These are phyloP conservation scores for Tinea trinotella DNA, from an alignment of 2,888 invertebrate species.

Conservation along the genomic window DNA sequence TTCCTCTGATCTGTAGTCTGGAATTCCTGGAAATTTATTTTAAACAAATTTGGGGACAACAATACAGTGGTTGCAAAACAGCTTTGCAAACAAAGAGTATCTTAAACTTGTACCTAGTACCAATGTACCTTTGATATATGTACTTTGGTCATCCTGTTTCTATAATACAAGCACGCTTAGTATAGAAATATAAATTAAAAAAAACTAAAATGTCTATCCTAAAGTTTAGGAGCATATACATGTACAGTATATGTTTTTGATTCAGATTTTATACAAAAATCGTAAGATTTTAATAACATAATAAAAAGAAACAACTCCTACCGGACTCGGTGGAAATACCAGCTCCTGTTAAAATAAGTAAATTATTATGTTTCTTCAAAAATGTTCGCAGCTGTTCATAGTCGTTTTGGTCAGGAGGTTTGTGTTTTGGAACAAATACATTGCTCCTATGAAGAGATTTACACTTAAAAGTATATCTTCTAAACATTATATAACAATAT, in stretches of 20 bases:
- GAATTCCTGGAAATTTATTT: conserved; percentile 78
- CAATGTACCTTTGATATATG: no score
- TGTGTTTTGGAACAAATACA: conserved; percentile 80
- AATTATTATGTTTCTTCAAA: conserved; percentile 63
- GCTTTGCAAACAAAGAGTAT: background rate
- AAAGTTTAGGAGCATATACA: no score
- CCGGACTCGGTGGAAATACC: conserved; percentile 97
- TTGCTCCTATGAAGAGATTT: conserved; percentile 33
- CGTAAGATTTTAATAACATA: background rate
- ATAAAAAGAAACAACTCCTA: conserved; percentile 38
- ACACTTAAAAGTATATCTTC: conserved; percentile 22
- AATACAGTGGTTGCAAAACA: background rate
- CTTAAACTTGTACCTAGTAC: background rate
- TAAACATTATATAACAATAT: conserved; percentile 31
- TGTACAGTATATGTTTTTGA: no score
- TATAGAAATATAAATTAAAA: background rate
- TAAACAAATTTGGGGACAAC: background rate
- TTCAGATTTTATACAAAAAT: no score
- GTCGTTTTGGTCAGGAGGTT: conserved; percentile 75
- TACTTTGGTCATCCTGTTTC: no score
- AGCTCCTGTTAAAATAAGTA: conserved; percentile 90
- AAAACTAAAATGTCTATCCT: no score
- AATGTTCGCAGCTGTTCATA: conserved; percentile 73
- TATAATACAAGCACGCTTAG: no score
- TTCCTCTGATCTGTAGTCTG: conserved; percentile 93